A percentile compares a stretch with the other conserved stretches of the same genome.
phyloP scores from a whole-genome alignment of 1,140 invertebrate genomes.

The Frieseomelitta varia region DNA sequence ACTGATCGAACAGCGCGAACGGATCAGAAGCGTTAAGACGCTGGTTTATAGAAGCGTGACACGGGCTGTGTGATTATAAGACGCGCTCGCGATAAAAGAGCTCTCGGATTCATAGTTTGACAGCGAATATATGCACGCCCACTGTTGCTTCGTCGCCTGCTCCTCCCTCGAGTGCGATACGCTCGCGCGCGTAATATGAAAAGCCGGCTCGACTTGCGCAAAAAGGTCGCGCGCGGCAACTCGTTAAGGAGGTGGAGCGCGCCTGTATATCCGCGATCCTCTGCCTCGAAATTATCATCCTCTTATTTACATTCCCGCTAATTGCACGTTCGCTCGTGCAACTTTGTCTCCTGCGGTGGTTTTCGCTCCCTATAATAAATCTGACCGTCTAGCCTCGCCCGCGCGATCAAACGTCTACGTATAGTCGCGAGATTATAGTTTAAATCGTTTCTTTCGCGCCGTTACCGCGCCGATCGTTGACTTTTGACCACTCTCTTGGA shows the following conservation, averaged over 20 bases:
- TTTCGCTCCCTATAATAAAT: constrained; percentile 32
- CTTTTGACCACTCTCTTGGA: background rate
- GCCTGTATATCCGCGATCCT: constrained; percentile 16
- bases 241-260: constrained; percentile 48
- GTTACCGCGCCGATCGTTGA: background rate
- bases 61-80: constrained; percentile 61
- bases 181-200: constrained; percentile 30
- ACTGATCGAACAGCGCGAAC: background rate
- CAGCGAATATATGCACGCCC: constrained; percentile 66
- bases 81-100: constrained; percentile 54
- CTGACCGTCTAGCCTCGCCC: background rate
- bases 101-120: constrained; percentile 65
- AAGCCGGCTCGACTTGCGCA: constrained; percentile 32
- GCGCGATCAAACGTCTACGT: background rate
- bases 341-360: constrained; percentile 47
- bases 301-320: constrained; percentile 64
- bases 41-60: constrained; percentile 53
- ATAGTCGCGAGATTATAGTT: constrained; percentile 9
- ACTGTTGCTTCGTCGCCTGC: constrained; percentile 44
- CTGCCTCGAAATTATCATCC: constrained; percentile 50
- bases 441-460: background rate
- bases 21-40: constrained; percentile 60
- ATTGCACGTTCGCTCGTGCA: constrained; percentile 51
- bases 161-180: background rate
- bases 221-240: constrained; percentile 54